Conservation (phyloP, 2,797 vertebrate genomes). For the Melanotaenia maccullochi region DNA sequence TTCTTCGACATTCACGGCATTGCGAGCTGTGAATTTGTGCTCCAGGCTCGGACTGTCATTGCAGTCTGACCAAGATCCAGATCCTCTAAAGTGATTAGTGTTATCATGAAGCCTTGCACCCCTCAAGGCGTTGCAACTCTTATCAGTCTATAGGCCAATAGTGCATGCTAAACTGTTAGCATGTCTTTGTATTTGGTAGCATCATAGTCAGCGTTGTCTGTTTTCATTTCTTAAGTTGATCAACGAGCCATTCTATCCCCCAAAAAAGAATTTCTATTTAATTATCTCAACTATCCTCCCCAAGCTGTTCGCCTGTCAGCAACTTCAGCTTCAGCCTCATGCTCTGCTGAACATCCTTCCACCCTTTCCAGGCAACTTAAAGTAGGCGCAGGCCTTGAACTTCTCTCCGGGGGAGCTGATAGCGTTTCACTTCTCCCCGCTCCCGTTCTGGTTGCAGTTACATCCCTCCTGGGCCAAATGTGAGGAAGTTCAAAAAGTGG, state of each 20-base stretch:
- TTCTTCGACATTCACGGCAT: neutral
- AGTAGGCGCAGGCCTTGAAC: constrained; percentile 69
- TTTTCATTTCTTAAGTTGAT: constrained; percentile 62
- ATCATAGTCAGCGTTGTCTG: constrained; percentile 34
- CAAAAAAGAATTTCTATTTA: constrained; percentile 64
- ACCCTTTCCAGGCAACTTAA: constrained; percentile 53
- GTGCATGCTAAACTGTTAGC: constrained; percentile 13
- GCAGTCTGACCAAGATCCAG: constrained; percentile 1
- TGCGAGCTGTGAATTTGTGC: constrained; percentile 2
- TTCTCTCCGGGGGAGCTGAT: constrained; percentile 68
- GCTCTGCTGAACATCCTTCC: constrained; percentile 76
- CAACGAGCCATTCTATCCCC: constrained; percentile 48
- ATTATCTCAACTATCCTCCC: constrained; percentile 70
- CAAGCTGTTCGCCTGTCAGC: constrained; percentile 77
- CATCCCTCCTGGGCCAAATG: constrained; percentile 59
- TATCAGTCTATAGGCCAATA: neutral
- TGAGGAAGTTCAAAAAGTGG: constrained; percentile 23
- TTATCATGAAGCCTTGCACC: constrained; percentile 4
- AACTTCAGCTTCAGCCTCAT: constrained; percentile 69
- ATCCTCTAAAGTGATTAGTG: constrained; percentile 14
- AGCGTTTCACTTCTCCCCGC: constrained; percentile 57
- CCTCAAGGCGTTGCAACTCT: neutral
- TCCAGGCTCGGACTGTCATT: constrained; percentile 22
- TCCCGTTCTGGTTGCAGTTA: constrained; percentile 54
- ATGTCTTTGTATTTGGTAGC: neutral